phyloP scores from a whole-genome alignment of 2,113 vertebrate genomes.

The Numenius arquata region DNA sequence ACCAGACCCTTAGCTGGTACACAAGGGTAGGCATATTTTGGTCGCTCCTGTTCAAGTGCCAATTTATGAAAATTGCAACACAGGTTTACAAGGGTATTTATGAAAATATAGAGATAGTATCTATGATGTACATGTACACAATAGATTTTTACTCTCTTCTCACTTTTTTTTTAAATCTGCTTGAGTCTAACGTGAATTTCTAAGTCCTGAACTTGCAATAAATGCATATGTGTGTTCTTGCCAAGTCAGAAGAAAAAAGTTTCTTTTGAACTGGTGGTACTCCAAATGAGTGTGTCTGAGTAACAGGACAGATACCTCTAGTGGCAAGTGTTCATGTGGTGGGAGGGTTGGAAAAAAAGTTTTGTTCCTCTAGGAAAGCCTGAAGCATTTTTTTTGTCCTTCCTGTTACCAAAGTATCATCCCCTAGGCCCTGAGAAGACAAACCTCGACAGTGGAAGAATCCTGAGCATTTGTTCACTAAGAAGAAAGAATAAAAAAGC shows the following conservation, averaged over 20 bases:
- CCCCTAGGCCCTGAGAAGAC: not conserved
- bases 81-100: not conserved
- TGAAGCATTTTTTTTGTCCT: not conserved
- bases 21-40: not conserved
- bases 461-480: not conserved
- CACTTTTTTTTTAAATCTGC: not conserved
- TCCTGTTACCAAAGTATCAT: not conserved
- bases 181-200: rapidly evolving
- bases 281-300: not conserved
- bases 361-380: not conserved
- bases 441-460: not conserved
- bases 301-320: not conserved
- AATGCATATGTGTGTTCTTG: not conserved
- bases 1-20: not conserved
- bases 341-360: not conserved
- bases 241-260: not conserved
- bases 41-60: too few relatives aligned
- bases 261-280: not conserved
- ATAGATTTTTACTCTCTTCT: not conserved
- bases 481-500: not conserved
- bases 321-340: rapidly evolving
- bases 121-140: not conserved
- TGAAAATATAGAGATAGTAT: not conserved
- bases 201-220: not conserved
- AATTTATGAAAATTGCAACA: not conserved